These are phyloP conservation scores for Varanus salvator DNA, from an alignment of 2,113 vertebrate genomes.

Conservation along the genomic window DNA sequence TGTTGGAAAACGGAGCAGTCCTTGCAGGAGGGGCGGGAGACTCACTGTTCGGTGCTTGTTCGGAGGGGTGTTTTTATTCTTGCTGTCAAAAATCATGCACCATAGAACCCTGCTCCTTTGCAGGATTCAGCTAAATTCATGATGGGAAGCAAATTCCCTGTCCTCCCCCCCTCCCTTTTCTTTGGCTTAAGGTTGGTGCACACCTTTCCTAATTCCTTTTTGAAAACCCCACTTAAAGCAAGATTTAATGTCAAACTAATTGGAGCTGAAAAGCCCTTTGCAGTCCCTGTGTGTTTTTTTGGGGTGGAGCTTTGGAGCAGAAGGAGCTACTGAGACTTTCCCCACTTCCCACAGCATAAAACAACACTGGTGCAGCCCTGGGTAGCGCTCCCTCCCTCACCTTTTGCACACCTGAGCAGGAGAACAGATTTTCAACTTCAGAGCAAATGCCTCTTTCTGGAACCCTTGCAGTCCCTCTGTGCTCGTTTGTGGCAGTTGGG, in stretches of 20 bases:
- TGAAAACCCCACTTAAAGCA: not conserved
- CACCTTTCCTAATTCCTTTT: not conserved
- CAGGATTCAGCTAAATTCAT: constrained; percentile 14
- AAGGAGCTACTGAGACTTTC: not conserved
- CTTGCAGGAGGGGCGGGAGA: not conserved
- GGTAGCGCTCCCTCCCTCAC: not conserved
- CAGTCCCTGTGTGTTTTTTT: not conserved
- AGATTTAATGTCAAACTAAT: rapidly evolving
- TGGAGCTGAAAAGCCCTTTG: not conserved
- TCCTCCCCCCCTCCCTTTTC: not conserved
- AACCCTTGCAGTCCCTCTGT: not conserved
- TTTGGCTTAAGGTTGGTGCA: not conserved
- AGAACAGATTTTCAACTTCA: not conserved
- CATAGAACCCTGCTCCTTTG: not conserved
- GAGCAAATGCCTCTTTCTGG: not conserved
- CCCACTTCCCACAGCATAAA: not conserved
- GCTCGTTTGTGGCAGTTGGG: not conserved
- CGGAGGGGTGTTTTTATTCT: not conserved
- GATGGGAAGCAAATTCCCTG: not conserved
- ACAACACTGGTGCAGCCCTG: not conserved
- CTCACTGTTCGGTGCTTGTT: not conserved
- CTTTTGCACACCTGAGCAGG: not conserved
- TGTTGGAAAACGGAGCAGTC: too few relatives aligned
- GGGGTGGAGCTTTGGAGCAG: rapidly evolving
- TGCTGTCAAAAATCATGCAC: not conserved